phyloP scores from a whole-genome alignment of 2,113 vertebrate species.

The Pelodiscus sinensis region DNA sequence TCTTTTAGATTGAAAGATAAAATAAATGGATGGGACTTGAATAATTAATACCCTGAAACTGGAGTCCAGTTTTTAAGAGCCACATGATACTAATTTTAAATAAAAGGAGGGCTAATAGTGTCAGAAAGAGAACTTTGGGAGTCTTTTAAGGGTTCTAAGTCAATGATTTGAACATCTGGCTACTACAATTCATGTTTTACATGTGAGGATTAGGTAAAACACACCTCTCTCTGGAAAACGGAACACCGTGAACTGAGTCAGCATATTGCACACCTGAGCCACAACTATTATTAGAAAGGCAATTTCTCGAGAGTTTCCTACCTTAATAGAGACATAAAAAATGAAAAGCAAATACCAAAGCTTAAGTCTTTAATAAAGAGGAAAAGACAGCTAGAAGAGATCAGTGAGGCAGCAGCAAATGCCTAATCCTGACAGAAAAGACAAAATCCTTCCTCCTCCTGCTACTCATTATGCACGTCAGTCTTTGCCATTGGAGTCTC shows the following conservation, averaged over 20 bases:
- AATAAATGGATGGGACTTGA: slow-evolving; percentile 60
- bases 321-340: slow-evolving; percentile 12
- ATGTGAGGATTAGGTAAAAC: slow-evolving; percentile 28
- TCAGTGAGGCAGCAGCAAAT: not conserved
- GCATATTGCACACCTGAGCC: slow-evolving; percentile 41
- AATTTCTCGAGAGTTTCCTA: slow-evolving; percentile 47
- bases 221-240: slow-evolving; percentile 2
- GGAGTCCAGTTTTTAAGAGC: slow-evolving; percentile 56
- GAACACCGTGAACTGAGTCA: slow-evolving; percentile 30
- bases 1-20: slow-evolving; percentile 54
- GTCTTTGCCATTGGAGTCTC: not conserved
- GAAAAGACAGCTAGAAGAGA: not conserved
- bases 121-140: slow-evolving; percentile 3
- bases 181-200: slow-evolving; percentile 8
- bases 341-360: slow-evolving; percentile 40
- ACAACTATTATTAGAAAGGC: slow-evolving; percentile 22
- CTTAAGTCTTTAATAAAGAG: not conserved
- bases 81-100: slow-evolving; percentile 63
- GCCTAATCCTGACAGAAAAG: not conserved
- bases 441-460: not conserved
- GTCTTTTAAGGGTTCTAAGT: slow-evolving; percentile 46
- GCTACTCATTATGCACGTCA: not conserved
- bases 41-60: slow-evolving; percentile 66
- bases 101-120: slow-evolving; percentile 48
- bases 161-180: slow-evolving; percentile 58